A percentile compares a stretch with the other conserved stretches of the same genome.
Evolutionary conservation across 2,888 invertebrate genomes (phyloP).

Genomic region (Gymnoscelis rufifasciata): DNA sequence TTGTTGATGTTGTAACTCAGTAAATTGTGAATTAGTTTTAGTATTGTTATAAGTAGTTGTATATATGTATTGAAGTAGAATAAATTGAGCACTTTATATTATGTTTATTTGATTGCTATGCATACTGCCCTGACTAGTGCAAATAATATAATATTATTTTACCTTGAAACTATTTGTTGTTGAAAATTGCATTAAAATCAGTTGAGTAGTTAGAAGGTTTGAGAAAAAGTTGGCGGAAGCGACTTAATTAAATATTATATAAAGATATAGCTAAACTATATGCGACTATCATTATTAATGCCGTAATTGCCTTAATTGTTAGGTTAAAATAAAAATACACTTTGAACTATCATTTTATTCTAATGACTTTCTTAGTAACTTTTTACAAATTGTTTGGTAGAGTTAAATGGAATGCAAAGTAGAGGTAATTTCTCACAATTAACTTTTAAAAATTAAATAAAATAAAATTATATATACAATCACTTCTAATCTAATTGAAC

Average conservation of each 20-base stretch:
- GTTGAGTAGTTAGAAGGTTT: too few relatives aligned
- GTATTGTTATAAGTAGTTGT: conserved; percentile 21
- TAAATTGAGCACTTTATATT: conserved; percentile 22
- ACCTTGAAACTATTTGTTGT: too few relatives aligned
- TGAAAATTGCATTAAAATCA: too few relatives aligned
- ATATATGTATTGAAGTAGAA: conserved; percentile 30
- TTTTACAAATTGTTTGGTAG: conserved; percentile 72
- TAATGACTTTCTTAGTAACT: conserved; percentile 66
- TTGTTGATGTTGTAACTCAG: conserved; percentile 56
- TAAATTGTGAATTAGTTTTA: conserved; percentile 23
- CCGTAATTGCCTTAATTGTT: too few relatives aligned
- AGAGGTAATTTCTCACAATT: conserved; percentile 66
- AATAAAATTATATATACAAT: conserved; percentile 49
- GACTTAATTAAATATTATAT: too few relatives aligned
- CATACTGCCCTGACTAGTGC: too few relatives aligned
- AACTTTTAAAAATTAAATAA: conserved; percentile 43
- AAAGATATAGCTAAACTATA: too few relatives aligned
- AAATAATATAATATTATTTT: too few relatives aligned
- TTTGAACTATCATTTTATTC: conserved; percentile 30
- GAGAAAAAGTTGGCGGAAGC: too few relatives aligned
- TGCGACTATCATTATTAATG: too few relatives aligned
- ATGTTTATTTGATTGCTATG: too few relatives aligned
- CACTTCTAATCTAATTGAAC: conserved; percentile 20
- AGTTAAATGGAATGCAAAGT: conserved; percentile 66
- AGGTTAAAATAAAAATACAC: conserved; percentile 8